Evolutionary conservation across 2,797 vertebrate genomes (phyloP), one percentile per base, ranked within the genome.

Genomic region (Enteromius argenteus): DNA sequence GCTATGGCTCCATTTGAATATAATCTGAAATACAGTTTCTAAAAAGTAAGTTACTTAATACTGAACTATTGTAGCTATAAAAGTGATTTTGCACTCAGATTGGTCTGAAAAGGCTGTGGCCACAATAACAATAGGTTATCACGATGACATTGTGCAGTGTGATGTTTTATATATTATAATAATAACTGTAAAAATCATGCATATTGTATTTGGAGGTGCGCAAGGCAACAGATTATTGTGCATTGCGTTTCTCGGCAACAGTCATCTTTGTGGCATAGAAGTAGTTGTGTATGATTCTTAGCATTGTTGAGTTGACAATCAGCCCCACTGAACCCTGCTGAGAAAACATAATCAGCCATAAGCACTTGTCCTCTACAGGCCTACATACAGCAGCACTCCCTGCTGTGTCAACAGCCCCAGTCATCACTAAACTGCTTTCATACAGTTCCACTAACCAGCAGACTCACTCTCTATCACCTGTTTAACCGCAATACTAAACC

Each of bases 181-280:
- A 53, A 32, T 32, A 32, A 64, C 5, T 15, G 9, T 32, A 64
- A 32, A 27, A 32, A 27, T 62, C 27, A 64, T 32, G 27, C 14
- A 64, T 32, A 32, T 17, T 64, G 30, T 64, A 32, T 64, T 8
- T 64, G 14, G 32, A 32, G 27, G 27, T 64, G 60, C 15, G 30
- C 14, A 64, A 64, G 60, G 27, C 13, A 64, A 64, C 5, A 32
- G 66, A 39, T 39, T 80, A 84, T 75, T 85, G 78, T 35, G 85
- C 68, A 79, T 85, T 87, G 84, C 76, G 6, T 75, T 62, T 30
- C 23, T n/a, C 37, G n/a, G n/a, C 15, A 68, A 17, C 81, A 32
- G 73, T 46, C 53, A 3, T 69, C 17, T 39, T 42, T 30, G 42
- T 49, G 15, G 19, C 21, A 9, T 23, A 73, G n/a, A n/a, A n/a